These are phyloP conservation scores for Sciurus vulgaris DNA, from an alignment of 2,797 vertebrate genomes.

Conservation along the genomic window DNA sequence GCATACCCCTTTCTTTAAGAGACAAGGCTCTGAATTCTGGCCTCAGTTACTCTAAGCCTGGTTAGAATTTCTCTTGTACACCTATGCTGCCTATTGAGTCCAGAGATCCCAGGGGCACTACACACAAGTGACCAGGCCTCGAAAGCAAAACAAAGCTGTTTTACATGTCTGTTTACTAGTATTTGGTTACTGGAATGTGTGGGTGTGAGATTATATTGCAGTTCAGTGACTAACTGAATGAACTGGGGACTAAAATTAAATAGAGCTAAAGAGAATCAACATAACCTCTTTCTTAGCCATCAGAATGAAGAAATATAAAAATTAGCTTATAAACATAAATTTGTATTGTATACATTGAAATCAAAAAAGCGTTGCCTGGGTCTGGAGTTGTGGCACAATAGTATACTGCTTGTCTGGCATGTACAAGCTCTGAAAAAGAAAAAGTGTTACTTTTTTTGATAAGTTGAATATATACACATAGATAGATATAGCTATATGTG, in stretches of 20 bases:
- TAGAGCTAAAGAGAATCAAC: background rate
- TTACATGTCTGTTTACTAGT: background rate
- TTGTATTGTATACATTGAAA: background rate
- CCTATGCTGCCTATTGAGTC: background rate
- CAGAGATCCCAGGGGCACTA: background rate
- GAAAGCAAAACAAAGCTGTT: conserved; percentile 18
- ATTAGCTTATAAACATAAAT: background rate
- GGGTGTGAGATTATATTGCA: background rate
- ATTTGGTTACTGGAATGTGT: background rate
- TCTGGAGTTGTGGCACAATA: background rate
- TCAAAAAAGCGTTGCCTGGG: background rate
- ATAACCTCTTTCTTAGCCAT: background rate
- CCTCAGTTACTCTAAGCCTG: background rate
- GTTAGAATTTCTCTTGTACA: background rate
- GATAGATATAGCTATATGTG: no score
- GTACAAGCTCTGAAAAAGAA: background rate
- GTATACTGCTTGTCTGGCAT: background rate
- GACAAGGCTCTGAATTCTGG: background rate
- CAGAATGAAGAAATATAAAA: background rate
- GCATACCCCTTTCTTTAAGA: background rate
- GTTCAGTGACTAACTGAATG: background rate
- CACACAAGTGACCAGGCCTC: background rate
- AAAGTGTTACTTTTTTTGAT: background rate
- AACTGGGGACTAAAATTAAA: background rate
- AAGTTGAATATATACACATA: background rate